Evolutionary conservation across 2,797 vertebrate species (phyloP).

Genomic region (Chanos chanos): DNA sequence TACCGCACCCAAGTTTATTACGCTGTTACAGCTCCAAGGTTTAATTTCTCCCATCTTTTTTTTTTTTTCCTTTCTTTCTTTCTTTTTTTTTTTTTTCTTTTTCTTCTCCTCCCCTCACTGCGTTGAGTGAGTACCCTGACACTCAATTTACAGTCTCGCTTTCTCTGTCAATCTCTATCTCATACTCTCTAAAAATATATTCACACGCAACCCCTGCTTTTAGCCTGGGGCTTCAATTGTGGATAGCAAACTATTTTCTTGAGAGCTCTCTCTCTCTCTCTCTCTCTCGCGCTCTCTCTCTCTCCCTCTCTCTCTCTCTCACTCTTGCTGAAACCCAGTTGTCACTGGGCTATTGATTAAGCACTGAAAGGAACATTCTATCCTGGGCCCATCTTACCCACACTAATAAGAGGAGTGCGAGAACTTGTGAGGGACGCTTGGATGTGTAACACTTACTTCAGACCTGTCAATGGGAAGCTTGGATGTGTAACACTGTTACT

Average conservation of each 20-base stretch:
- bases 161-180: slow-evolving; percentile 53
- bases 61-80: slow-evolving; percentile 1
- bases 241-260: slow-evolving; percentile 48
- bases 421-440: slow-evolving; percentile 16
- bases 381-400: slow-evolving; percentile 47
- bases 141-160: slow-evolving; percentile 54
- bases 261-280: slow-evolving; percentile 10
- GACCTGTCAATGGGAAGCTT: slow-evolving; percentile 27
- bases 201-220: slow-evolving; percentile 44
- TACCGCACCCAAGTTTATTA: slow-evolving; percentile 52
- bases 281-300: slow-evolving; percentile 4
- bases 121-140: slow-evolving; percentile 50
- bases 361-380: slow-evolving; percentile 39
- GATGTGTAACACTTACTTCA: slow-evolving; percentile 32
- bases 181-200: slow-evolving; percentile 53
- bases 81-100: not conserved
- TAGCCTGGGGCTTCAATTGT: slow-evolving; percentile 47
- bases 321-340: slow-evolving; percentile 9
- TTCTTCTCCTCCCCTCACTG: slow-evolving; percentile 31
- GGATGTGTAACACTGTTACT: slow-evolving; percentile 31
- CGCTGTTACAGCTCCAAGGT: slow-evolving; percentile 54
- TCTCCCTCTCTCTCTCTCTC: slow-evolving; percentile 18
- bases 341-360: slow-evolving; percentile 62
- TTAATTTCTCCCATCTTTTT: slow-evolving; percentile 54
- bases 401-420: slow-evolving; percentile 51